These are phyloP conservation scores for Hemiscyllium ocellatum DNA, from an alignment of 2,113 vertebrate genomes.

Conservation along the genomic window DNA sequence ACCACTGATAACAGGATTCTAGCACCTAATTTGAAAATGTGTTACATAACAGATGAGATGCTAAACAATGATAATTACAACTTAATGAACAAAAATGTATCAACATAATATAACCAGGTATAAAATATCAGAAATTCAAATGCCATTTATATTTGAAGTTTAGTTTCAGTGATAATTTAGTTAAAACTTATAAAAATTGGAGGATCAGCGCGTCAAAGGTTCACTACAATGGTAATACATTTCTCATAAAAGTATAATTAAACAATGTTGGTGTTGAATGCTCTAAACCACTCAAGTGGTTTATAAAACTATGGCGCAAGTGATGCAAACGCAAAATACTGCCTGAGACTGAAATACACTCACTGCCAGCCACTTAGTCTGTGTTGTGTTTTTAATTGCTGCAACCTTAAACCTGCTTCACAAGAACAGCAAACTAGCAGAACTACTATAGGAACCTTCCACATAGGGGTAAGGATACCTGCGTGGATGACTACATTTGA, in stretches of 20 bases:
- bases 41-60: slow-evolving; percentile 29
- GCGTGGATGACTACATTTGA: not conserved
- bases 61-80: slow-evolving; percentile 28
- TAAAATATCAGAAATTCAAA: not conserved
- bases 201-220: not conserved
- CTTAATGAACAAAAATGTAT: not conserved
- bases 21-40: slow-evolving; percentile 13
- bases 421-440: not conserved
- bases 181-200: not conserved
- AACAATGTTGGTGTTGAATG: not conserved
- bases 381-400: not conserved
- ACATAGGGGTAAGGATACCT: too few relatives aligned
- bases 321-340: not conserved
- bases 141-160: not conserved
- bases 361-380: not conserved
- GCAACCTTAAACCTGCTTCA: not conserved
- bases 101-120: not conserved
- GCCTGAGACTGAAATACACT: not conserved
- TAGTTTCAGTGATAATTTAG: not conserved
- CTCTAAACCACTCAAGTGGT: not conserved
- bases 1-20: slow-evolving; percentile 7
- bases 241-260: not conserved
- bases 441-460: not conserved
- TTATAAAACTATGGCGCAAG: not conserved
- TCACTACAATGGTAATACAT: not conserved